Conservation (phyloP, 1,140 invertebrate species). For the Aphelenchoides besseyi region DNA sequence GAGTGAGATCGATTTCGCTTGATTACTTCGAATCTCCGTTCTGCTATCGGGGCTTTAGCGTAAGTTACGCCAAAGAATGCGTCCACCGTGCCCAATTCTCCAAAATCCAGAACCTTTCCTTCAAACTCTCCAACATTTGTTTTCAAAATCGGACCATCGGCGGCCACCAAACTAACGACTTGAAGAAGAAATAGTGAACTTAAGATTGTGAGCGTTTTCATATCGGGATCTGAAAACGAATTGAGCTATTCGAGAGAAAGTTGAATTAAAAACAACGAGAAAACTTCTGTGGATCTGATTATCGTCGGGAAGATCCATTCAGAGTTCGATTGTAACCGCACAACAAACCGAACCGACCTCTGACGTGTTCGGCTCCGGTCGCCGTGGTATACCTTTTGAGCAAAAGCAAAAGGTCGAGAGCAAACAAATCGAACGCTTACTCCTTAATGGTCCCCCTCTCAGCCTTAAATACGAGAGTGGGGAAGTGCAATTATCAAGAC, state of each 20-base stretch:
- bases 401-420: too few species aligned
- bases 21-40: background rate
- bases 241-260: too few species aligned
- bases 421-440: background rate
- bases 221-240: background rate
- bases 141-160: constrained; percentile 5
- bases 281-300: background rate
- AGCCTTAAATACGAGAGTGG: too few species aligned
- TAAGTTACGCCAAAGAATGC: constrained; percentile 27
- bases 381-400: too few species aligned
- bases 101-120: constrained; percentile 11
- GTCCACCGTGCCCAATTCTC: constrained; percentile 5
- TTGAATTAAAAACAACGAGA: too few species aligned
- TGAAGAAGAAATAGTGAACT: background rate
- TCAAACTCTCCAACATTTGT: constrained; percentile 16
- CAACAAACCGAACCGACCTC: background rate
- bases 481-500: too few species aligned
- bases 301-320: too few species aligned
- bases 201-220: background rate
- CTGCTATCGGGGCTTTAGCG: background rate
- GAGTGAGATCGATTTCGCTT: background rate
- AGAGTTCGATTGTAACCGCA: background rate
- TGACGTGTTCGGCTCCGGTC: background rate
- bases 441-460: too few species aligned
- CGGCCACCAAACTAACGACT: background rate